Percentiles rank a stretch among this genome's conserved stretches.
Evolutionary conservation across 2,888 invertebrate genomes (phyloP).

Genomic region (Entomobrya multifasciata): DNA sequence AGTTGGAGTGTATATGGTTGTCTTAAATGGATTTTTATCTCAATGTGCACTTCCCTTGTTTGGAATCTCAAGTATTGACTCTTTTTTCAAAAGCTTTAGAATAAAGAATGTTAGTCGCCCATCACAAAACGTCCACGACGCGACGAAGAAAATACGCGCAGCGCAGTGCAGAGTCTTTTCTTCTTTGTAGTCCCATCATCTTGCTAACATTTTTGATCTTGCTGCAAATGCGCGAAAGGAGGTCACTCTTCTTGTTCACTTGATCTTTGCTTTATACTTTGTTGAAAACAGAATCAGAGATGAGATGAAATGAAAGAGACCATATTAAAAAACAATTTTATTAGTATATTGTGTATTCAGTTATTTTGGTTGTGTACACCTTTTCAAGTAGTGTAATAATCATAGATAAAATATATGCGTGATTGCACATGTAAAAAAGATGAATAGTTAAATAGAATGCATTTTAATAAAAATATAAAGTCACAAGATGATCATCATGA

Average conservation of each 20-base stretch:
- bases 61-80: constrained; percentile 63
- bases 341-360: constrained; percentile 31
- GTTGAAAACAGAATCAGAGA: too few relatives aligned
- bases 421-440: neutral
- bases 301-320: too few relatives aligned
- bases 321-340: constrained; percentile 67
- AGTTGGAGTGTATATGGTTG: constrained; percentile 44
- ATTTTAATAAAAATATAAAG: neutral
- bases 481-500: neutral
- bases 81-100: constrained; percentile 46
- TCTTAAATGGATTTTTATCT: constrained; percentile 67
- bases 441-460: constrained; percentile 26
- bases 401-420: too few relatives aligned
- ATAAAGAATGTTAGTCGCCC: constrained; percentile 31
- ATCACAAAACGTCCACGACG: constrained; percentile 42
- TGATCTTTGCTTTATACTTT: neutral
- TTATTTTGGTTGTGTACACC: constrained; percentile 27
- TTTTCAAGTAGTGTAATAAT: constrained; percentile 24
- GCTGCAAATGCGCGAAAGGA: constrained; percentile 70
- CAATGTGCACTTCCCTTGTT: constrained; percentile 66
- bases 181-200: constrained; percentile 3
- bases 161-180: neutral
- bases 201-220: constrained; percentile 36
- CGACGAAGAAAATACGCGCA: too few relatives aligned
- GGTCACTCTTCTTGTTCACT: constrained; percentile 64